Evolutionary conservation across 2,888 invertebrate genomes (phyloP), one percentile per base, ranked within the genome.

Genomic region (Lycia hirtaria): DNA sequence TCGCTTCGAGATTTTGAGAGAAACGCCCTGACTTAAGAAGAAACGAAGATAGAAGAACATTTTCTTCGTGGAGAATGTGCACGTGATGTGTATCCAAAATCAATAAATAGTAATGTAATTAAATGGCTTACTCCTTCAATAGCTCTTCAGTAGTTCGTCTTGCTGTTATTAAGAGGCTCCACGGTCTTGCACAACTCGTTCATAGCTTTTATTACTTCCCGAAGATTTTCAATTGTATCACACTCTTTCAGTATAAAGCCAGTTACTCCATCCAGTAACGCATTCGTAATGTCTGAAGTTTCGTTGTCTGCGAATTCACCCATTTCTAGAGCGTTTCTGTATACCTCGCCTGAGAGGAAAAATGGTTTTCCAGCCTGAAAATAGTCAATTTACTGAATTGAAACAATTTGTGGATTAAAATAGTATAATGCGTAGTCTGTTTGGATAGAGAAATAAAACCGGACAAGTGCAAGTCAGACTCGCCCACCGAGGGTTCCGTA

Each of bases 281-380:
- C 78, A 45, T 87, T 85, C 0, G 82, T 70, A 0, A 86, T 73
- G 59, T 88, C 86, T 30, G 78, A 67, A 51, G 81, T 64, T 60
- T 90, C 88, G 4, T 58, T 64, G 30, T 71, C 67, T 6, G 37
- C 30, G 19, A 76, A 58, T 1, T 45, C 10, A 2, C 83, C 83
- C 47, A 15, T 62, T 3, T 24, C 7, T 0, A 87, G 53, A 5
- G 76, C 67, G 9, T 68, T 56, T 28, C 69, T 58, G 22, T 83
- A 80, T 12, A 88, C 61, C 20, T 76, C 80, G 1, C 88, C 88
- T 1, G 85, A 86, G 45, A 90, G 35, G 58, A 71, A 85, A 4
- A 82, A 73, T 7, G 87, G 86, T 68, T 84, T 88, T 1, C 89
- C 87, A 24, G 69, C 78, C 89, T 90, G 45, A 4, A 75, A 73